Evolutionary conservation across 2,113 vertebrate species (phyloP), one percentile per base, ranked within the genome.

Genomic region (Opisthocomus hoazin): DNA sequence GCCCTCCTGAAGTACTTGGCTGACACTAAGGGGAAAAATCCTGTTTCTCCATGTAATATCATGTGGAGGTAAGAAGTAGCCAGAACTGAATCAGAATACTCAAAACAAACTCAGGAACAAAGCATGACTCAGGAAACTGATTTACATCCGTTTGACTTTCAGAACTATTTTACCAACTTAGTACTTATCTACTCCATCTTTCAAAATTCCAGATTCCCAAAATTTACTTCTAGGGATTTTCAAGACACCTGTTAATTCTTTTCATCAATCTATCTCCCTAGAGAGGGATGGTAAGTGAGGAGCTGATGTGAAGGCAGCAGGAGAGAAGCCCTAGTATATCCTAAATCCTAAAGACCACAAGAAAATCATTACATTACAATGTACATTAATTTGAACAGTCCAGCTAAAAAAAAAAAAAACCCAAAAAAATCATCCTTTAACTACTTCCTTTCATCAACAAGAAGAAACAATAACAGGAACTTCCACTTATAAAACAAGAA

Each of bases 211-310:
- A 83, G 61, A 93, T 76, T 76, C 61, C 23, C 91, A 54, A 37
- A 51, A 81, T 77, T 77, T 87, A 89, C 70, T 82, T 93, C 71
- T 91, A 91, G 46, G 58, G 39, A 81, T 24, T 94, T 95, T 93
- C 81, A 93, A 89, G 77, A 89, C 68, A 77, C 66, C 79, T 73
- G 34, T 71, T 89, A 73, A 93, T 68, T 89, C 66, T 53, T 74
- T 84, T 84, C 79, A 61, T 95, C 63, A 57, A 82, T 64, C 90
- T 78, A 53, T 75, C 74, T 90, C 86, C 79, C 89, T 90, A 93
- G n/a, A 63, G 70, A 85, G 45, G 77, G 77, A 90, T 63, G 69
- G 74, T 82, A 69, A 94, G 60, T 54, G 37, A 91, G 60, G 65
- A 77, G 15, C 29, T 78, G 82, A 90, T 50, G 27, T 77, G 65